Conservation (phyloP, 1,140 invertebrate species). For the Harlomillsia oculata region DNA sequence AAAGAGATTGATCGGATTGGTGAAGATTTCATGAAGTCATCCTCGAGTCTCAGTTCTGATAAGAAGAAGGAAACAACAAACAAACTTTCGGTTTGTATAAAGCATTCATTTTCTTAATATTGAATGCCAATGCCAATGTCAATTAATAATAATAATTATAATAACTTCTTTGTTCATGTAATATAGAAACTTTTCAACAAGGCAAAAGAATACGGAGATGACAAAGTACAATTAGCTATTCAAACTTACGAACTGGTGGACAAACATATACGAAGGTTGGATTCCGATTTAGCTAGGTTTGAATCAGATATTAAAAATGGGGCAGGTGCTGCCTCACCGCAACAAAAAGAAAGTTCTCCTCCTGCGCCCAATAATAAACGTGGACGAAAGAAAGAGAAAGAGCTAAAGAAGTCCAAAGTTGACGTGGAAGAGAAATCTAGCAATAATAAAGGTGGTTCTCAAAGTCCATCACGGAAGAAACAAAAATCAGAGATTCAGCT, state of each 20-base stretch:
- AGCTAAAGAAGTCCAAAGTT: slow-evolving; percentile 51
- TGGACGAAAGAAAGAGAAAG: slow-evolving; percentile 50
- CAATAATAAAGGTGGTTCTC: slow-evolving; percentile 49
- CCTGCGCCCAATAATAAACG: slow-evolving; percentile 44
- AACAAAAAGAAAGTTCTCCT: slow-evolving; percentile 37
- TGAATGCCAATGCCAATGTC: neutral
- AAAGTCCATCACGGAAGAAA: slow-evolving; percentile 35
- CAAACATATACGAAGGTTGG: slow-evolving; percentile 89
- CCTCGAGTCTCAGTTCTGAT: slow-evolving; percentile 54
- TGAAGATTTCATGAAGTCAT: slow-evolving; percentile 67
- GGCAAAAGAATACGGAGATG: slow-evolving; percentile 87
- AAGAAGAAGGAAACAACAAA: slow-evolving; percentile 72
- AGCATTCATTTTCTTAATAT: neutral
- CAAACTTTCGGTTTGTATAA: slow-evolving; percentile 50
- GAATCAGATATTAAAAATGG: slow-evolving; percentile 89
- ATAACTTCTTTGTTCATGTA: neutral
- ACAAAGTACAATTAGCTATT: slow-evolving; percentile 94
- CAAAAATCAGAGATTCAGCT: slow-evolving; percentile 34
- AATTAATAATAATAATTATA: neutral
- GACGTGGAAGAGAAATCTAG: slow-evolving; percentile 55
- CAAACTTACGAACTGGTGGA: slow-evolving; percentile 98
- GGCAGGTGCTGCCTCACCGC: slow-evolving; percentile 48
- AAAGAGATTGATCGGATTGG: slow-evolving; percentile 80
- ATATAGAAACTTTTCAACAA: slow-evolving; percentile 71
- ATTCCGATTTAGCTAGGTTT: slow-evolving; percentile 90